Percentiles rank a stretch among this genome's conserved stretches.
These are phyloP conservation scores for Drosophila repleta DNA, from an alignment of 1,140 invertebrate species.

Conservation along the genomic window DNA sequence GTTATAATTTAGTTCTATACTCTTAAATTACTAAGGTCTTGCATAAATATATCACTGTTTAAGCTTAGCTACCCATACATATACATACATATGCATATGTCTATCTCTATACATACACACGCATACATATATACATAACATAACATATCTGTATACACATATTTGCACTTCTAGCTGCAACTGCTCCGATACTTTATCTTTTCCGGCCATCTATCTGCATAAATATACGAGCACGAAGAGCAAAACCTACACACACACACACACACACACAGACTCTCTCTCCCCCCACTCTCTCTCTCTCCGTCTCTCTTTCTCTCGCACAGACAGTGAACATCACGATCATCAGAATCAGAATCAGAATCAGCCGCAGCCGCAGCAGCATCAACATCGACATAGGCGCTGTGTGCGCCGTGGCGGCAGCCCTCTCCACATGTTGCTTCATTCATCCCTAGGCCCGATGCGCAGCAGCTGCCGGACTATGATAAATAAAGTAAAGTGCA, in stretches of 20 bases:
- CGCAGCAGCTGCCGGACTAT: conserved; percentile 66
- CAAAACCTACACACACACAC: conserved; percentile 6
- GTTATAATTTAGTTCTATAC: no score
- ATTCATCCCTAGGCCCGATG: conserved; percentile 64
- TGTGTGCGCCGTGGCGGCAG: background rate
- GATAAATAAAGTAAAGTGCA: conserved; percentile 83
- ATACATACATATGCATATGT: background rate
- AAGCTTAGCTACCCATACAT: background rate
- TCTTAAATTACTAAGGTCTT: no score
- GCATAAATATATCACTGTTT: background rate
- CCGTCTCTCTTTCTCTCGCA: no score
- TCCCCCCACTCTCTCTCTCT: no score
- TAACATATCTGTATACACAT: conserved; percentile 39
- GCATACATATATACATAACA: background rate
- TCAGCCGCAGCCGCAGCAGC: conserved; percentile 36
- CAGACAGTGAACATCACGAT: conserved; percentile 7
- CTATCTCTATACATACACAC: background rate
- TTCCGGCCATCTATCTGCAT: conserved; percentile 80
- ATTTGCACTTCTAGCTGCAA: conserved; percentile 52
- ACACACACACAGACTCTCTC: background rate
- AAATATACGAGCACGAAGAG: conserved; percentile 59
- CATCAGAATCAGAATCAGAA: conserved; percentile 39
- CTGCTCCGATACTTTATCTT: conserved; percentile 71
- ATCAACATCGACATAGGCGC: conserved; percentile 12
- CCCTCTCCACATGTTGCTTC: conserved; percentile 78